Percentiles rank a stretch among this genome's conserved stretches.
Evolutionary conservation across 2,888 invertebrate genomes (phyloP).

Genomic region (Microlaimidae sp.): DNA sequence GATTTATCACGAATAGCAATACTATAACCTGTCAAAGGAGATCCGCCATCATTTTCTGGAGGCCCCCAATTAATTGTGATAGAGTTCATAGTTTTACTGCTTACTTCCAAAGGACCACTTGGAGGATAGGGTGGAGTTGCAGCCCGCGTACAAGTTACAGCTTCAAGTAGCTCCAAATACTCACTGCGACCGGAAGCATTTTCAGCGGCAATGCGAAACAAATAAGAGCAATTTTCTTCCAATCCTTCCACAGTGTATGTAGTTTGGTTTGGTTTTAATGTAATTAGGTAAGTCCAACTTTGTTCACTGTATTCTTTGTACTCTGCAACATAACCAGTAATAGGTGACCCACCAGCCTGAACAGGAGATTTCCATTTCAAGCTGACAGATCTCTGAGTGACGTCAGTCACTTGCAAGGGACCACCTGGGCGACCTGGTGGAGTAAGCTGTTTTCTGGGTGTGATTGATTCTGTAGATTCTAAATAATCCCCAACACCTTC

Average conservation of each 20-base stretch:
- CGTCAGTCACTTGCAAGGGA: slow-evolving; percentile 57
- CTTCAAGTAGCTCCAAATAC: slow-evolving; percentile 27
- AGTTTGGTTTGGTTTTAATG: neutral
- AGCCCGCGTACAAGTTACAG: neutral
- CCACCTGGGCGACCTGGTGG: slow-evolving; percentile 49
- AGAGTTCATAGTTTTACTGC: slow-evolving; percentile 6
- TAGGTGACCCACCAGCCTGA: slow-evolving; percentile 75
- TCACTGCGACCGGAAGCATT: slow-evolving; percentile 38
- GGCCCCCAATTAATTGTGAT: slow-evolving; percentile 31
- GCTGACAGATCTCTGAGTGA: slow-evolving; percentile 64
- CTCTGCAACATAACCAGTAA: slow-evolving; percentile 70
- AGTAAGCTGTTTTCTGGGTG: slow-evolving; percentile 4
- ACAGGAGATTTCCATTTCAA: slow-evolving; percentile 66
- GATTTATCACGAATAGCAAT: slow-evolving; percentile 8
- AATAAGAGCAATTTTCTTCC: slow-evolving; percentile 36
- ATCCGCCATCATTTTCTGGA: slow-evolving; percentile 24
- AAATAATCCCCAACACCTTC: neutral
- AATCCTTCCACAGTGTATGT: slow-evolving; percentile 18
- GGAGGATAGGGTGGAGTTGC: slow-evolving; percentile 2
- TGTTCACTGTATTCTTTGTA: slow-evolving; percentile 65
- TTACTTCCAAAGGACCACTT: slow-evolving; percentile 6
- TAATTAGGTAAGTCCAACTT: neutral
- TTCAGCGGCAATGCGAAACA: slow-evolving; percentile 38
- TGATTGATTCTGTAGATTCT: slow-evolving; percentile 6
- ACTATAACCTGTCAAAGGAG: slow-evolving; percentile 6